Conservation (phyloP, 2,888 invertebrate species). For the Nesidiocoris tenuis region DNA sequence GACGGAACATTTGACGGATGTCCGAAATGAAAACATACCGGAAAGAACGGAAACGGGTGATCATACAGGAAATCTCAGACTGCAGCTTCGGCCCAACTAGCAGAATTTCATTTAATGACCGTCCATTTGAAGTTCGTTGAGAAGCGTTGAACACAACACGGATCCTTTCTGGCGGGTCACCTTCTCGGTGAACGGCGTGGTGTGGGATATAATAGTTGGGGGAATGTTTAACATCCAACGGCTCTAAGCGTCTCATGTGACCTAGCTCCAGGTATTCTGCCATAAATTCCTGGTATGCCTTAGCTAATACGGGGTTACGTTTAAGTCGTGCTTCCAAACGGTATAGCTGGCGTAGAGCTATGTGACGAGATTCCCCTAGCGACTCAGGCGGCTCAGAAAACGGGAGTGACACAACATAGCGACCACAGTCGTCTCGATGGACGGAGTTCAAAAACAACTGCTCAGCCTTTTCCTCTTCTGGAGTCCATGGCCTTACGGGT, state of each 20-base stretch:
- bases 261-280: constrained; percentile 37
- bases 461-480: constrained; percentile 7
- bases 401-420: constrained; percentile 4
- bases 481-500: background rate
- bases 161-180: background rate
- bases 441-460: background rate
- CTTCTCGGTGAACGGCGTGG: background rate
- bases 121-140: background rate
- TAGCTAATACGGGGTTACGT: background rate
- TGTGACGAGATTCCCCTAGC: constrained; percentile 1
- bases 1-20: constrained; percentile 2
- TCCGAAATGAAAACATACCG: constrained; percentile 8
- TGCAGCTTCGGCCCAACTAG: constrained; percentile 5
- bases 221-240: too few relatives aligned
- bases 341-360: background rate
- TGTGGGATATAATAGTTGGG: background rate
- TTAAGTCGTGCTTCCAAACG: background rate
- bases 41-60: background rate
- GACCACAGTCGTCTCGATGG: background rate
- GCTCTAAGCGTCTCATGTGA: too few relatives aligned
- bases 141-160: background rate
- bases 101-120: constrained; percentile 19
- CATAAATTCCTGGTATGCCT: constrained; percentile 28
- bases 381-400: background rate
- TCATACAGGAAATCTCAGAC: background rate